Evolutionary conservation across 2,888 invertebrate genomes (phyloP).

Genomic region (Conops quadrifasciatus): DNA sequence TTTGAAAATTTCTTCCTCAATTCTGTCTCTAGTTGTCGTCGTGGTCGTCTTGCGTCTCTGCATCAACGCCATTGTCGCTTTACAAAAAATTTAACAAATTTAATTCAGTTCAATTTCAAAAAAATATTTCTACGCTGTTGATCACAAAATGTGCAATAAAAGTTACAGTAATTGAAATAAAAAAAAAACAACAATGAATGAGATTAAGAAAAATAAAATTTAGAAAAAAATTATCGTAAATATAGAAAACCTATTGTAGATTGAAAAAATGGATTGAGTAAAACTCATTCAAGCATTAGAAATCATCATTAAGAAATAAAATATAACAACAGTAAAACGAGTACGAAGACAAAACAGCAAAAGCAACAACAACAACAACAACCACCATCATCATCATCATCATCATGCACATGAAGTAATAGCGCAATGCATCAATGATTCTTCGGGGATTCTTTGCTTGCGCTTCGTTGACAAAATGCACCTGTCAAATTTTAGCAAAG

Average conservation of each 20-base stretch:
- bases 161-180: no score
- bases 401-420: neutral
- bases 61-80: no score
- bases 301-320: no score
- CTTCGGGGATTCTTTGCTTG: neutral
- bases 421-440: neutral
- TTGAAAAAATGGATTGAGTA: no score
- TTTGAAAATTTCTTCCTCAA: neutral
- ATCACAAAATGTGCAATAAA: constrained; percentile 10
- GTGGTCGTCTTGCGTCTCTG: no score
- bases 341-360: no score
- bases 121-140: constrained; percentile 23
- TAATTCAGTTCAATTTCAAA: constrained; percentile 17
- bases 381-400: neutral
- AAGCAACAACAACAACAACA: neutral
- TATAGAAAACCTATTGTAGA: no score
- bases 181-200: no score
- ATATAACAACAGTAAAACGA: no score
- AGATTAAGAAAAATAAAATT: no score
- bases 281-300: constrained; percentile 4
- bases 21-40: no score
- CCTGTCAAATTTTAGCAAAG: constrained; percentile 12
- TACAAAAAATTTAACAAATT: neutral
- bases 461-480: constrained; percentile 15
- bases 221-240: constrained; percentile 11